A percentile compares a stretch with the other conserved stretches of the same genome.
Conservation (phyloP, 2,797 vertebrate species). For the Onychomys arenicola region DNA sequence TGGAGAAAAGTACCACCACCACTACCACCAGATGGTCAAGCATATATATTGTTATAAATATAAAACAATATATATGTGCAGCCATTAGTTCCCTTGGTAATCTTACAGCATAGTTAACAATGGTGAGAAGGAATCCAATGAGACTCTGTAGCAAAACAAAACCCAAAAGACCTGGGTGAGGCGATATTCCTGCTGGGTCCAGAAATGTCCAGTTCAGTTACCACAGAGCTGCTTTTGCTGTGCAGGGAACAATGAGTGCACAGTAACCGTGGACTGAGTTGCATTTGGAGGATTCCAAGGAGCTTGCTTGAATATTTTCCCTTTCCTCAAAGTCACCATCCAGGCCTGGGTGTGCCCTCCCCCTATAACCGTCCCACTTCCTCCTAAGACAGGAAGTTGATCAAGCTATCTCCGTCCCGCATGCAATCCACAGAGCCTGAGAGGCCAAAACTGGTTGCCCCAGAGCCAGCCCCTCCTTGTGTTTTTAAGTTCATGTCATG, state of each 20-base stretch:
- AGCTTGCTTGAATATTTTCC: slow-evolving; percentile 22
- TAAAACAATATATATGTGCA: neutral
- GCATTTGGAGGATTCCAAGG: neutral
- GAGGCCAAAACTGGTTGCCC: neutral
- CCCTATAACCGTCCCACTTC: slow-evolving; percentile 30
- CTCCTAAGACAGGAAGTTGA: slow-evolving; percentile 74
- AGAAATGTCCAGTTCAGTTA: slow-evolving; percentile 5
- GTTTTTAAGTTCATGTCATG: slow-evolving; percentile 42
- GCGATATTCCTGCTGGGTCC: neutral
- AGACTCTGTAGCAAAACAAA: neutral
- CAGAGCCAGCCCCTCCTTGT: slow-evolving; percentile 23
- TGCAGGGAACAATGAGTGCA: neutral
- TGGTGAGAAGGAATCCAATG: slow-evolving; percentile 11
- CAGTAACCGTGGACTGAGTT: neutral
- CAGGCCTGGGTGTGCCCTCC: neutral
- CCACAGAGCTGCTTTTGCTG: neutral
- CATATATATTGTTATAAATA: neutral
- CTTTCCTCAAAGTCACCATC: neutral
- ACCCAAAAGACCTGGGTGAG: neutral
- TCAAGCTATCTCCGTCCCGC: slow-evolving; percentile 41
- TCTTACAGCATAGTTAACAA: neutral
- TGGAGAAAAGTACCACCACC: neutral
- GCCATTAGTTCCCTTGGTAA: slow-evolving; percentile 54
- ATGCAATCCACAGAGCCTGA: slow-evolving; percentile 23
- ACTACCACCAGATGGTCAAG: neutral